Percentiles rank a stretch among this genome's conserved stretches.
phyloP scores from a whole-genome alignment of 2,797 vertebrate genomes.

The Macroramphosus scolopax region DNA sequence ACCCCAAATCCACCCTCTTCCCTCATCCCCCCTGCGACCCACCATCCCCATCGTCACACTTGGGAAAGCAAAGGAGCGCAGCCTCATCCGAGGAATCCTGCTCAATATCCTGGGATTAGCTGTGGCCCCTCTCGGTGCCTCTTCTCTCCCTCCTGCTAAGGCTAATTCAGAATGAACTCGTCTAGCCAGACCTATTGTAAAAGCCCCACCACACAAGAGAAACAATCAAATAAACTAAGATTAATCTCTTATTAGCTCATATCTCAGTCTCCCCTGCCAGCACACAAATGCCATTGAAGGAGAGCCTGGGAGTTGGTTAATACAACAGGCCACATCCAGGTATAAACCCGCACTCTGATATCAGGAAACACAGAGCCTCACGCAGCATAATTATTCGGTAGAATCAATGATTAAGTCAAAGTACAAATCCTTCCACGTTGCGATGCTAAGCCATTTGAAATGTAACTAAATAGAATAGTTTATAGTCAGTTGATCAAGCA shows the following conservation, averaged over 20 bases:
- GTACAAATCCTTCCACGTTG: too few relatives aligned
- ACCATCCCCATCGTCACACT: conserved; percentile 75
- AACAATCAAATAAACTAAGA: conserved; percentile 80
- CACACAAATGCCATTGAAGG: conserved; percentile 43
- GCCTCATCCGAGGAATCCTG: conserved; percentile 79
- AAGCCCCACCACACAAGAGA: conserved; percentile 61
- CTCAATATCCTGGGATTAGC: conserved; percentile 84
- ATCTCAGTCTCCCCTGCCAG: conserved; percentile 54
- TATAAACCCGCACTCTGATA: conserved; percentile 24
- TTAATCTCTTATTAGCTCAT: conserved; percentile 80
- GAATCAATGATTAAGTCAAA: conserved; percentile 31
- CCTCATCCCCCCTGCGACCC: conserved; percentile 36
- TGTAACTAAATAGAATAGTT: too few relatives aligned
- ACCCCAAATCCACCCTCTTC: conserved; percentile 64
- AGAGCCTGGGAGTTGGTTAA: conserved; percentile 50
- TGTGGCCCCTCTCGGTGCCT: conserved; percentile 65
- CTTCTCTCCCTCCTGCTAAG: conserved; percentile 71
- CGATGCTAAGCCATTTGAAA: conserved; percentile 37
- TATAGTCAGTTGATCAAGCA: conserved; percentile 6
- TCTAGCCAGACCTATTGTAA: conserved; percentile 67
- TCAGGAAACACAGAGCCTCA: conserved; percentile 28
- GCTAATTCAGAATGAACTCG: conserved; percentile 73
- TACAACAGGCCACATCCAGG: conserved; percentile 35
- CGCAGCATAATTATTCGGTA: conserved; percentile 33
- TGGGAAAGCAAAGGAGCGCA: conserved; percentile 80